Base-by-base conservation (phyloP, 2,113 vertebrate genomes). In the Oostethus manadensis region DNA sequence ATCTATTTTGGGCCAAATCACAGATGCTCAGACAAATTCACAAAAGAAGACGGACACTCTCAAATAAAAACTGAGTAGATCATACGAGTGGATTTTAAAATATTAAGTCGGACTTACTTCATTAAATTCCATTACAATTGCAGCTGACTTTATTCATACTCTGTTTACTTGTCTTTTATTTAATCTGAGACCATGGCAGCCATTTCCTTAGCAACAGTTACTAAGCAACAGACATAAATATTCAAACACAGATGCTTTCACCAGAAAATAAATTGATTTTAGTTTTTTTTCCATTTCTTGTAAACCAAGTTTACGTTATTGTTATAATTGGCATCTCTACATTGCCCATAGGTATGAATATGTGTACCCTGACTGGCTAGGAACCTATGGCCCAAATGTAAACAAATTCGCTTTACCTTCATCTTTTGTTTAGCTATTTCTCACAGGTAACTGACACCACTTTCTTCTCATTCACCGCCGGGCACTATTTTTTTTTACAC, bases 141-240 rank as follows among this genome's bases (percentile, higher is more conserved):
- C 11, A 35, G 14, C 50, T 29, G 50, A 51, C 8, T 26, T 51
- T 3, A 17, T 51, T 17, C 38, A 42, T 14, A 14, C 38, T 17
- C 4, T 13, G 15, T 50, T 23, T 16, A 51, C 50, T 51, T 51
- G 23, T 10, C 22, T 10, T n/a, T 42, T 10, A 29, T 26, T 21
- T 17, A 29, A 8, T 8, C 15, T 51, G 14, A 51, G 23, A 22
- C 23, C 49, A 29, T 16, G 49, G 23, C 23, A 29, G 50, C 15
- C 50, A 29, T n/a, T 86, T 88, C 83, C 85, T 80, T 71, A 84
- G 77, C 23, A 58, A 10, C 21, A 18, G 70, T 75, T 85, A 57
- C 65, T 51, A 79, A 76, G 68, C 16, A 29, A 73, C 20, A 47
- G 64, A 48, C 35, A 51, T 58, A 49, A 26, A 15, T 1, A 55